These are phyloP conservation scores for Proteles cristata DNA, from an alignment of 2,113 vertebrate species.

Conservation along the genomic window DNA sequence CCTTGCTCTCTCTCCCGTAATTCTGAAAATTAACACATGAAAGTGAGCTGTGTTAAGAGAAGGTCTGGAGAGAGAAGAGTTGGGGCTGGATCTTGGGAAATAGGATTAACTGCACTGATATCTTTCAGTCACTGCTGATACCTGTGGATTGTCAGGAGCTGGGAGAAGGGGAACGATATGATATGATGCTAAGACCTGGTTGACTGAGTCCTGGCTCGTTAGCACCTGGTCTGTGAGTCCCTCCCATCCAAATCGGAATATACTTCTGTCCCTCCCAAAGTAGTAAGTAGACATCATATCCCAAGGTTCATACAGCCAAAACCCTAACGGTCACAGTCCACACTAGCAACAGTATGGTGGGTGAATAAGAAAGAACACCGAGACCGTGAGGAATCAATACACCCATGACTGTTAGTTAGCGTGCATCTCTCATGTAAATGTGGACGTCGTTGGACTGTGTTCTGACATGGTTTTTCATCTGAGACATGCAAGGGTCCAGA, in stretches of 20 bases:
- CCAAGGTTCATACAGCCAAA: background rate
- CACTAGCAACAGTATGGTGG: no score
- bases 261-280: background rate
- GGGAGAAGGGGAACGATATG: background rate
- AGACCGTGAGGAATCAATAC: background rate
- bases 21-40: background rate
- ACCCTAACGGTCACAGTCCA: background rate
- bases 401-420: fast-evolving
- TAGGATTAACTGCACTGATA: background rate
- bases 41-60: background rate
- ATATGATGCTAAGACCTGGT: background rate
- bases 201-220: background rate
- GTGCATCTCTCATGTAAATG: background rate
- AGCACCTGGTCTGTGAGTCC: background rate
- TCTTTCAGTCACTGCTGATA: background rate
- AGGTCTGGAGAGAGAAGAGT: background rate
- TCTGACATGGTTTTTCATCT: background rate
- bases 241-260: background rate
- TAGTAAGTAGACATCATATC: background rate
- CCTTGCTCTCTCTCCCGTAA: background rate
- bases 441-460: background rate
- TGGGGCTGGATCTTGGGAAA: background rate
- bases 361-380: background rate
- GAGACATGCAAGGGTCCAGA: background rate
- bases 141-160: background rate